A percentile compares a stretch with the other conserved stretches of the same genome.
phyloP scores from a whole-genome alignment of 2,113 vertebrate species.

The Coturnix japonica region DNA sequence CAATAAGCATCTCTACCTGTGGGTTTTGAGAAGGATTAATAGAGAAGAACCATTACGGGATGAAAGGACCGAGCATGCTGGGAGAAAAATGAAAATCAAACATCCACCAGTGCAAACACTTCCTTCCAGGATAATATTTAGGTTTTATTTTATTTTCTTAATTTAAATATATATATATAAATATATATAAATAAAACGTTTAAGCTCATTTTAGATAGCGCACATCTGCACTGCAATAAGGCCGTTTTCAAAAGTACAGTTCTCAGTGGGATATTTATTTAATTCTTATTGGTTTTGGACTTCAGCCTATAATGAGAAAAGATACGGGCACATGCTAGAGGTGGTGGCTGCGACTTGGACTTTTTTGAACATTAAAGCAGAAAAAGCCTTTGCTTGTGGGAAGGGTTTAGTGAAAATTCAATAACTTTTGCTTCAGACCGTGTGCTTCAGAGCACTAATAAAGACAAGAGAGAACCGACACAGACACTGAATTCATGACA shows the following conservation, averaged over 20 bases:
- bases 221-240: conserved; percentile 76
- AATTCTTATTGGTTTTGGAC: conserved; percentile 82
- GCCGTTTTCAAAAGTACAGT: conserved; percentile 74
- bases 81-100: conserved; percentile 83
- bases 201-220: conserved; percentile 75
- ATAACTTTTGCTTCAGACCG: conserved; percentile 74
- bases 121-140: conserved; percentile 78
- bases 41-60: conserved; percentile 76
- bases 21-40: conserved; percentile 77
- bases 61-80: conserved; percentile 78
- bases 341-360: conserved; percentile 60
- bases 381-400: conserved; percentile 72
- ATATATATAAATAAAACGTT: conserved; percentile 52
- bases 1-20: conserved; percentile 80
- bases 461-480: conserved; percentile 69
- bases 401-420: conserved; percentile 81
- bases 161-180: conserved; percentile 59
- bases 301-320: conserved; percentile 78
- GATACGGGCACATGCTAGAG: conserved; percentile 60
- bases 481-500: not conserved
- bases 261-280: conserved; percentile 82
- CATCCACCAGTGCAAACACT: conserved; percentile 72
- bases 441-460: conserved; percentile 72
- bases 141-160: conserved; percentile 73
- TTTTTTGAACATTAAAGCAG: conserved; percentile 78